phyloP scores from a whole-genome alignment of 2,113 vertebrate species.

The Clinocottus analis region DNA sequence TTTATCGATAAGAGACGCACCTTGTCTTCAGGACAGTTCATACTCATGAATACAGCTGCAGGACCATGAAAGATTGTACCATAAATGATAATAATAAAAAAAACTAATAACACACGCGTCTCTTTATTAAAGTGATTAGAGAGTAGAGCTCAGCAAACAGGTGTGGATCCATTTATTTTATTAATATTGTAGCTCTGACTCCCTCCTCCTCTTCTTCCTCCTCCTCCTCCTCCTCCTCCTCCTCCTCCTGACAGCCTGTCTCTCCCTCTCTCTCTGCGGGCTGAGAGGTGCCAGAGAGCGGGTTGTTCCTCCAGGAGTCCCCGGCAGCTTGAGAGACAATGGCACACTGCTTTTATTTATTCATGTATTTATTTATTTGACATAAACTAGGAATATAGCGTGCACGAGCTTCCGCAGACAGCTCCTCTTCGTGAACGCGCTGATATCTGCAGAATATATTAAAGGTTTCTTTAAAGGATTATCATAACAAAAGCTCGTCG shows the following conservation, averaged over 20 bases:
- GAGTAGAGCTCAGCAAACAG: too few species aligned
- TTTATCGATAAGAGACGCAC: too few species aligned
- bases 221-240: neutral
- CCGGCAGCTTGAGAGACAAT: conserved; percentile 32
- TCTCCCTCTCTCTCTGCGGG: conserved; percentile 22
- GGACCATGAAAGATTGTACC: too few species aligned
- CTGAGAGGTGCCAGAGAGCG: conserved; percentile 57
- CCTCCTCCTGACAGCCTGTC: neutral
- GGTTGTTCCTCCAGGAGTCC: conserved; percentile 45
- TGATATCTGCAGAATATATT: conserved; percentile 42
- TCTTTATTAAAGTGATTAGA: too few species aligned
- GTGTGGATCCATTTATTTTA: neutral
- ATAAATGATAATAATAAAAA: too few species aligned
- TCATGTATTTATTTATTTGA: too few species aligned
- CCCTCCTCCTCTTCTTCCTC: conserved; percentile 30
- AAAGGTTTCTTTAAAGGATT: conserved; percentile 49
- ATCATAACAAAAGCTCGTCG: conserved; percentile 71
- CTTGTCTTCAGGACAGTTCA: too few species aligned
- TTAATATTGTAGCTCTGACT: neutral
- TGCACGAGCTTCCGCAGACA: conserved; percentile 9
- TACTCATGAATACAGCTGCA: too few species aligned
- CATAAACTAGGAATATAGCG: conserved; percentile 33
- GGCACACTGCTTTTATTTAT: conserved; percentile 18
- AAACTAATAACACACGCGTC: too few species aligned
- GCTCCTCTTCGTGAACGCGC: conserved; percentile 23